Evolutionary conservation across 2,888 invertebrate species (phyloP).

Genomic region (Amiota mariae): DNA sequence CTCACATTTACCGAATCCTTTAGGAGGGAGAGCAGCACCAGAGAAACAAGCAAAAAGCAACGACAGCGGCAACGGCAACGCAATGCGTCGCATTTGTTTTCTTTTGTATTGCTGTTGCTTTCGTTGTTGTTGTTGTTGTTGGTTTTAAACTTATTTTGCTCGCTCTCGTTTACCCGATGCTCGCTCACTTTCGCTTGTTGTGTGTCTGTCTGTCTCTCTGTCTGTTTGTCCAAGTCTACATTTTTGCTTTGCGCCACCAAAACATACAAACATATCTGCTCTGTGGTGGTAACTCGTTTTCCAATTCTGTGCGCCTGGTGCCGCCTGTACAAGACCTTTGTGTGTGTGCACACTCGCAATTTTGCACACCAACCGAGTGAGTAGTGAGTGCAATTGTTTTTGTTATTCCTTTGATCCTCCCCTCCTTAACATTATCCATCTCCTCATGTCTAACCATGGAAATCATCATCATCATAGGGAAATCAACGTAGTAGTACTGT

Average conservation of each 20-base stretch:
- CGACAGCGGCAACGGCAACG: background rate
- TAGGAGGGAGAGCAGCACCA: background rate
- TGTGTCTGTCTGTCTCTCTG: too few species aligned
- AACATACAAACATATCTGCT: too few species aligned
- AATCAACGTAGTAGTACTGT: too few species aligned
- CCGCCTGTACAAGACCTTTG: constrained; percentile 3
- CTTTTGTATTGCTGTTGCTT: background rate
- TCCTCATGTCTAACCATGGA: too few species aligned
- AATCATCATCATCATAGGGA: too few species aligned
- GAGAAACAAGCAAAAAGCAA: background rate
- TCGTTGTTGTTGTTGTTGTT: background rate
- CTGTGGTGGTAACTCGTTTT: background rate
- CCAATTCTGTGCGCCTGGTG: constrained; percentile 12
- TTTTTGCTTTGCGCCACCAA: too few species aligned
- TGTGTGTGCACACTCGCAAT: constrained; percentile 27
- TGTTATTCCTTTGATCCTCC: too few species aligned
- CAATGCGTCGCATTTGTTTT: background rate
- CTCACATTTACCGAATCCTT: constrained; percentile 1
- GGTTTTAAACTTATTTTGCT: background rate
- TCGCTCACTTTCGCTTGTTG: too few species aligned
- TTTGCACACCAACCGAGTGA: background rate
- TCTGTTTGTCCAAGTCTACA: too few species aligned
- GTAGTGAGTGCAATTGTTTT: background rate
- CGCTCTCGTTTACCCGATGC: background rate
- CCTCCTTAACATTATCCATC: too few species aligned